Evolutionary conservation across 2,797 vertebrate species (phyloP), one percentile per base, ranked within the genome.

Genomic region (Euphonia xanthogaster): DNA sequence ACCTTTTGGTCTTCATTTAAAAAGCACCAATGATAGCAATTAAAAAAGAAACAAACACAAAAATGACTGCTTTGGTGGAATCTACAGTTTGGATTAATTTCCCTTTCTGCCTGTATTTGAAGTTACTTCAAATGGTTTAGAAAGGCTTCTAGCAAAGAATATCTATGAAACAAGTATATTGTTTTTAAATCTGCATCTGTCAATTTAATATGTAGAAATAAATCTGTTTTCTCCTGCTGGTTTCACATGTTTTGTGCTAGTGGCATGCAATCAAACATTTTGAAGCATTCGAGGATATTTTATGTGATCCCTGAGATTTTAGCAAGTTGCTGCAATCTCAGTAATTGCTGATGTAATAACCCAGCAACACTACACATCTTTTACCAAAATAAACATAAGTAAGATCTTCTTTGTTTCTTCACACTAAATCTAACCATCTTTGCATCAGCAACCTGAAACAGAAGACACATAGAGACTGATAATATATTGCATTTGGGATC

Each of bases 281-380:
- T 92, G 54, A 60, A 92, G 88, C 65, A 61, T 53, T 86, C 2
- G 31, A 92, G 48, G 55, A 58, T 71, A 93, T 21, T 65, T 66
- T 42, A 72, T 66, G 53, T 31, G 28, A 47, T 48, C 40, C 7
- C 40, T 51, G 28, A 66, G 33, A 84, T 72, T 72, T 78, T 42
- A 60, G 60, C 23, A 77, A 65, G 16, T 66, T 90, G 60, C 73
- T 47, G 35, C 42, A 53, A 84, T 71, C 58, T 95, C 76, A 83
- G 81, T 77, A 93, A 91, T 65, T 82, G 58, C 40, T 55, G 60
- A 48, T 73, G 45, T 79, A 97, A 92, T 92, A 96, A 95, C 67
- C 37, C 70, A 90, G 78, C 88, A 86, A 92, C 81, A 93, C 72
- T 82, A 75, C 58, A 82, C 61, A 86, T 53, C 78, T 94, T 93